Evolutionary conservation across 2,888 invertebrate genomes (phyloP).

Genomic region (Pemphredon lugubris): DNA sequence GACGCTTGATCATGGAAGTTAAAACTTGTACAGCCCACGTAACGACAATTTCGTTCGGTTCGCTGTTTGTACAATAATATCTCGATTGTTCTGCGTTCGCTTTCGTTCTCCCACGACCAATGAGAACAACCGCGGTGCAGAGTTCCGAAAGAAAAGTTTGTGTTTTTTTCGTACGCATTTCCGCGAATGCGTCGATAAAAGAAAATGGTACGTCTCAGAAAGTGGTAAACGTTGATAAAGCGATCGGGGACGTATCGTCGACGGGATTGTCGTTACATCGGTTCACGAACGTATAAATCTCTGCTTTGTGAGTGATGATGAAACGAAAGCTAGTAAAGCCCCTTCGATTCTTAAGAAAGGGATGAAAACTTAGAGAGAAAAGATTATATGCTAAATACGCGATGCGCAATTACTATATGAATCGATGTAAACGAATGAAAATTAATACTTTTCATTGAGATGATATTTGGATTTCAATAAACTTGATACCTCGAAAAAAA

Average conservation of each 20-base stretch:
- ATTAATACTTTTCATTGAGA: constrained; percentile 77
- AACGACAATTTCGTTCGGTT: constrained; percentile 50
- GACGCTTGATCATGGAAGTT: constrained; percentile 6
- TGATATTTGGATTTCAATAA: constrained; percentile 79
- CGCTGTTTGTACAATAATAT: too few relatives aligned
- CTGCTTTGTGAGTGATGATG: constrained; percentile 17
- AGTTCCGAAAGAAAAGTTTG: too few relatives aligned
- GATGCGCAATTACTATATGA: constrained; percentile 76
- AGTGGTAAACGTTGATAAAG: too few relatives aligned
- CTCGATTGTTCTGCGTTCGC: too few relatives aligned
- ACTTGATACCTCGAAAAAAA: constrained; percentile 81
- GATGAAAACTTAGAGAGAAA: constrained; percentile 55
- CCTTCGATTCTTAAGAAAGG: constrained; percentile 29
- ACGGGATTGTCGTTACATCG: constrained; percentile 53
- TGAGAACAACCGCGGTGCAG: too few relatives aligned
- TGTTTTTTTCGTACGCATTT: too few relatives aligned
- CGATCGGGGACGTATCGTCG: too few relatives aligned
- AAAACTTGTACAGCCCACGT: constrained; percentile 31
- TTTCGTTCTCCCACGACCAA: too few relatives aligned
- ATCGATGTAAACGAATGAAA: constrained; percentile 79
- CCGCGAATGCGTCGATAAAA: too few relatives aligned
- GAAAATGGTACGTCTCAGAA: too few relatives aligned
- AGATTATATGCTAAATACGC: constrained; percentile 71
- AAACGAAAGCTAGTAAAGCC: constrained; percentile 33
- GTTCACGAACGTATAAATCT: constrained; percentile 10